phyloP scores from a whole-genome alignment of 2,113 vertebrate species.

The Rhegmatorhina hoffmannsi region DNA sequence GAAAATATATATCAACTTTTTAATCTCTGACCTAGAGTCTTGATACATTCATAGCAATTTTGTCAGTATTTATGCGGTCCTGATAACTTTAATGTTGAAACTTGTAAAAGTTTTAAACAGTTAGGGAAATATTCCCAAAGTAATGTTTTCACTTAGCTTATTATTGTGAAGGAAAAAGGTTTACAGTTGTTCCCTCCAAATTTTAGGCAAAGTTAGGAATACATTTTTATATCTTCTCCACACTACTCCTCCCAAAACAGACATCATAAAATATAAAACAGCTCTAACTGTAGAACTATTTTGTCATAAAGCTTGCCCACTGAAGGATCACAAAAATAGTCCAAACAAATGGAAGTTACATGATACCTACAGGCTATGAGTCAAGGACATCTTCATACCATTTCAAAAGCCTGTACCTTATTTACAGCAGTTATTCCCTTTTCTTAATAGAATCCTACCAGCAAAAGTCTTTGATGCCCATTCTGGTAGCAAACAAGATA shows the following conservation, averaged over 20 bases:
- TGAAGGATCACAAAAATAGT: not conserved
- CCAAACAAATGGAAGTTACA: not conserved
- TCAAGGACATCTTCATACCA: not conserved
- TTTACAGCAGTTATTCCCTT: not conserved
- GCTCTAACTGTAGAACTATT: not conserved
- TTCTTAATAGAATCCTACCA: not conserved
- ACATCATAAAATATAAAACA: not conserved
- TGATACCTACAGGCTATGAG: not conserved
- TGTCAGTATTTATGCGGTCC: not conserved
- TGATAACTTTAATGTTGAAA: not conserved
- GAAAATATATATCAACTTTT: not conserved
- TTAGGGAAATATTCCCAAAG: not conserved
- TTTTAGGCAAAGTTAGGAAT: not conserved
- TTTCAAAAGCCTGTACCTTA: not conserved
- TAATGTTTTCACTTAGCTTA: not conserved
- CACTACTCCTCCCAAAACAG: not conserved
- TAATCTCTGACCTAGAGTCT: not conserved
- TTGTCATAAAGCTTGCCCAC: not conserved
- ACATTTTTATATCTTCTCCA: not conserved
- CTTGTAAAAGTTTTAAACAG: not conserved
- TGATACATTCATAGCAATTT: not conserved
- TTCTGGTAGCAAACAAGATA: not conserved
- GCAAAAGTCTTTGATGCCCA: not conserved
- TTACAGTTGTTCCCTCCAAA: not conserved
- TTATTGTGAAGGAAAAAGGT: not conserved